Conservation (phyloP, 2,888 invertebrate species). For the Phaedon cochleariae region DNA sequence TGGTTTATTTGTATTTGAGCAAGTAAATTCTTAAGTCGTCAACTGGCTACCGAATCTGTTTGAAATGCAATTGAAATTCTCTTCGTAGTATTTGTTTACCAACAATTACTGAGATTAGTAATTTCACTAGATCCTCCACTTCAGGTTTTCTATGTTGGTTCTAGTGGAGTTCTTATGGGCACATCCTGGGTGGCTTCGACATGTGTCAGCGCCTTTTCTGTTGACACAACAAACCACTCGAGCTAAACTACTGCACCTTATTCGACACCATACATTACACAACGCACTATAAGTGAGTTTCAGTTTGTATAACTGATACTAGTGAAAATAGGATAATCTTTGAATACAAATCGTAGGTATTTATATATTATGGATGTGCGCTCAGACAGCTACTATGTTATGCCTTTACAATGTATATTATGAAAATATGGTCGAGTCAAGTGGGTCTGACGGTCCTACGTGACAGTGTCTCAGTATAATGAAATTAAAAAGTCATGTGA, state of each 20-base stretch:
- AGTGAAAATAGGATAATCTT: neutral
- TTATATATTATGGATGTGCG: too few species aligned
- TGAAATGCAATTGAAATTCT: conserved; percentile 28
- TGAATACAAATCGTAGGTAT: too few species aligned
- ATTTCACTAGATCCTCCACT: conserved; percentile 39
- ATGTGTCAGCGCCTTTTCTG: conserved; percentile 49
- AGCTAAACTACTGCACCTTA: conserved; percentile 41
- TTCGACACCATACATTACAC: conserved; percentile 2
- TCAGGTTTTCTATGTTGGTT: conserved; percentile 22
- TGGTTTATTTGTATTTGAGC: neutral
- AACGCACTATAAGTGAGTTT: neutral
- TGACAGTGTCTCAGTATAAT: too few species aligned
- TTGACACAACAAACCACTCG: conserved; percentile 40
- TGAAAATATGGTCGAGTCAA: too few species aligned
- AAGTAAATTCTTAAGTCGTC: conserved; percentile 8
- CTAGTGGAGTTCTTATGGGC: neutral
- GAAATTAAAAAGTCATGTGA: too few species aligned
- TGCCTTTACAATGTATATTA: too few species aligned
- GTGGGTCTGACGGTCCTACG: too few species aligned
- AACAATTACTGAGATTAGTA: conserved; percentile 45
- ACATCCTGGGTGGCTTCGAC: conserved; percentile 43
- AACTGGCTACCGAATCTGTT: conserved; percentile 48
- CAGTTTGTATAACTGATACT: conserved; percentile 4
- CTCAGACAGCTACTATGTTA: too few species aligned
- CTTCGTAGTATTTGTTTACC: conserved; percentile 29